Conservation (phyloP, 2,888 invertebrate genomes). For the Atrina japonica region DNA sequence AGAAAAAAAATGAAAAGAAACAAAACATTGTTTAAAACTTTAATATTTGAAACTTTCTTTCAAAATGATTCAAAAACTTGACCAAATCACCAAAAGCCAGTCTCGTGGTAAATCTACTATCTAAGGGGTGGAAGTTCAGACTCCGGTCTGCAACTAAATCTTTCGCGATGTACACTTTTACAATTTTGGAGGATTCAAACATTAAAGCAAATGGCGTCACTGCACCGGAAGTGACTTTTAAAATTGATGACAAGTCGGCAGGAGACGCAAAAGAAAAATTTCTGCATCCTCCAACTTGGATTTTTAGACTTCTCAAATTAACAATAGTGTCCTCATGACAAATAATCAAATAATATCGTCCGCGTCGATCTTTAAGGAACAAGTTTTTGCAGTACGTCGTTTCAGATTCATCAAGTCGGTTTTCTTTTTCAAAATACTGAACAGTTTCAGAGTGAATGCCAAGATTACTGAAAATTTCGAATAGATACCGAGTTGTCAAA, state of each 20-base stretch:
- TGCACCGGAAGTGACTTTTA: conserved; percentile 47
- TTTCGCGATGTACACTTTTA: conserved; percentile 52
- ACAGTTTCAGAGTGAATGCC: conserved; percentile 52
- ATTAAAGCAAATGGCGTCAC: conserved; percentile 65
- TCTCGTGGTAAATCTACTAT: conserved; percentile 47
- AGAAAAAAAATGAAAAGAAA: not conserved
- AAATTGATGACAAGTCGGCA: conserved; percentile 49
- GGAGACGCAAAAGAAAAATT: conserved; percentile 68
- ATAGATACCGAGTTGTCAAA: too few species aligned
- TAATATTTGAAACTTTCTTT: conserved; percentile 16
- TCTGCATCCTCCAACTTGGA: conserved; percentile 57
- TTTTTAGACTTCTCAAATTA: conserved; percentile 58
- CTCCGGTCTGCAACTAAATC: conserved; percentile 44
- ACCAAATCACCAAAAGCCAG: conserved; percentile 41
- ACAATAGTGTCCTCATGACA: conserved; percentile 57
- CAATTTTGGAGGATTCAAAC: conserved; percentile 42
- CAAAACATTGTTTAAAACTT: conserved; percentile 6
- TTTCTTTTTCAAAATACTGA: conserved; percentile 44
- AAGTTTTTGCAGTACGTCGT: conserved; percentile 68
- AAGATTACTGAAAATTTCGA: conserved; percentile 34
- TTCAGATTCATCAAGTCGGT: conserved; percentile 33
- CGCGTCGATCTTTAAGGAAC: conserved; percentile 69
- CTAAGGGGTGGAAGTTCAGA: conserved; percentile 63
- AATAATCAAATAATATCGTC: conserved; percentile 62
- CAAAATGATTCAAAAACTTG: conserved; percentile 17